Evolutionary conservation across 2,888 invertebrate genomes (phyloP), one percentile per base, ranked within the genome.

Genomic region (Psococerastis gibbosa): DNA sequence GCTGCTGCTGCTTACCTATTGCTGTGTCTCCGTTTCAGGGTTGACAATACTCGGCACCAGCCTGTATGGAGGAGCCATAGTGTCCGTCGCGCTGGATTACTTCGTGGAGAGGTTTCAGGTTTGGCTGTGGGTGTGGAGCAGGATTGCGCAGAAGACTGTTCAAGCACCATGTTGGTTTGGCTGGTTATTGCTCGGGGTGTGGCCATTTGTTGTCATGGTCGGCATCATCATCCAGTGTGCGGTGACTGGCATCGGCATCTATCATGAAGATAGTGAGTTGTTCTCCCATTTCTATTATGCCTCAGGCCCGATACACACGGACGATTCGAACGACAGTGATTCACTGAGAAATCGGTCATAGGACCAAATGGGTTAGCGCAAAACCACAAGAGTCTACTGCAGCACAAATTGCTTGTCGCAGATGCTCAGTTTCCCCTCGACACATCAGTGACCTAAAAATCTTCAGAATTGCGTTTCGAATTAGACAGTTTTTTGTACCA

Each of bases 1-100:
- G n/a, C n/a, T n/a, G n/a, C n/a, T n/a, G n/a, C n/a, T n/a, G n/a
- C n/a, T 31, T 38, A 5, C 8, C 22, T 35, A n/a, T 23, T 45
- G 20, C 11, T 43, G 11, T 22, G 35, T 20, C 45, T 27, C 38
- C 35, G 43, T 61, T 61, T 4, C 60, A 73, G 73, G 70, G 47
- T 59, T 80, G 50, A 80, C 81, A 32, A 73, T 82, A 53, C 61
- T 81, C 46, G 78, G 79, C 27, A 81, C 81, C 11, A 71, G 75
- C 50, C 65, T 80, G n/a, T 78, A 80, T 52, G 83, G 83, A 18
- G 78, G 77, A 16, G 78, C 78, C 5, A 69, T 80, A 45, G 68
- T 81, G 50, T 70, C 78, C 8, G 69, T 70, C 11, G 70, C 76
- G 2, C 64, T 78, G 45, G 83, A 83, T 61, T 82, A 80, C 59